phyloP scores from a whole-genome alignment of 2,113 vertebrate genomes.

The Eclectus roratus region DNA sequence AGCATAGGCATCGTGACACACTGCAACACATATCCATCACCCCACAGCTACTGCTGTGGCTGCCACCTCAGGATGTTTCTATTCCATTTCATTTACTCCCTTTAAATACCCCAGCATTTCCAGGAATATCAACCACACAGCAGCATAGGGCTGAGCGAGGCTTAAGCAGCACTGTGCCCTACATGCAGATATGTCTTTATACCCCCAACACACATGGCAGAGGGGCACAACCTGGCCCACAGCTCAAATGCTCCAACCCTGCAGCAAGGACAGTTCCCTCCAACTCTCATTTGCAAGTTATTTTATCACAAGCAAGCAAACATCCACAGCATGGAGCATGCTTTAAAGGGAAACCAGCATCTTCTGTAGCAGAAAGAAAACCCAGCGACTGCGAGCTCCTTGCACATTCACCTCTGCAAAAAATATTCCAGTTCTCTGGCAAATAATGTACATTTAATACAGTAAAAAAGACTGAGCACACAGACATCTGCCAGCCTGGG shows the following conservation, averaged over 20 bases:
- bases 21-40: neutral
- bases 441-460: rapidly evolving
- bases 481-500: neutral
- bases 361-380: neutral
- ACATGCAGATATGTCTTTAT: rapidly evolving
- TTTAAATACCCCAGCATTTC: rapidly evolving
- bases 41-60: neutral
- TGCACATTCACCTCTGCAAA: neutral
- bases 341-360: neutral
- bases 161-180: rapidly evolving
- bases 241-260: neutral
- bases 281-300: rapidly evolving
- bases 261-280: neutral
- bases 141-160: neutral
- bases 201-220: neutral
- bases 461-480: neutral
- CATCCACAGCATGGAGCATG: rapidly evolving
- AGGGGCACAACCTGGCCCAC: neutral
- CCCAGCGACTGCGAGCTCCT: neutral
- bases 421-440: neutral
- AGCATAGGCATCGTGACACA: rapidly evolving
- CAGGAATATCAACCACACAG: rapidly evolving
- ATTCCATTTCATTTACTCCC: neutral
- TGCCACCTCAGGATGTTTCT: neutral
- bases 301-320: neutral